These are phyloP conservation scores for Ophiothrix spiculata DNA, from an alignment of 35 echinoderm and acorn worm genomes.

Conservation along the genomic window DNA sequence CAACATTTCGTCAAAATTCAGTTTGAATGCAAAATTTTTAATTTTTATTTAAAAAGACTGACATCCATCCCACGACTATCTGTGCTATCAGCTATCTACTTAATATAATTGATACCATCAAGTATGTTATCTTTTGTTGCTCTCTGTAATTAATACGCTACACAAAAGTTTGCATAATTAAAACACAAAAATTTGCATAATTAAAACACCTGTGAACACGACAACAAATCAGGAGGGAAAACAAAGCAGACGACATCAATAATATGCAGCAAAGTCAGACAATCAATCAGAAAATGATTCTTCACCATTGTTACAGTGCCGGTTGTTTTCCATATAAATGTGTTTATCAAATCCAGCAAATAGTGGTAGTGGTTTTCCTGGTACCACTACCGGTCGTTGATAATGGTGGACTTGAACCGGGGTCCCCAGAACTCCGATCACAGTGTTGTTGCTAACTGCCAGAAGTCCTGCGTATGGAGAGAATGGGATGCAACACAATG, in stretches of 20 bases:
- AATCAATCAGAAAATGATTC: background rate
- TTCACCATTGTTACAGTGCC: slow-evolving; percentile 2
- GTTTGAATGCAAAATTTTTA: too few relatives aligned
- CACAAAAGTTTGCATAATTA: too few relatives aligned
- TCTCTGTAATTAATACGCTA: background rate
- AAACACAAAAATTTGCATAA: background rate
- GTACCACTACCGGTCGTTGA: background rate
- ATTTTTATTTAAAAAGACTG: too few relatives aligned
- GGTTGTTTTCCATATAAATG: background rate
- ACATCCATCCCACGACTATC: too few relatives aligned
- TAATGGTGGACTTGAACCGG: background rate
- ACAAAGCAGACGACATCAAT: background rate
- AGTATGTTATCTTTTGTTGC: background rate
- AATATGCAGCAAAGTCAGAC: background rate
- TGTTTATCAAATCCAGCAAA: slow-evolving; percentile 9
- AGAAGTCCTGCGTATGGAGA: background rate
- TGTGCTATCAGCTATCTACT: too few relatives aligned
- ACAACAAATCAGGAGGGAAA: too few relatives aligned
- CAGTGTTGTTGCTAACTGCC: background rate
- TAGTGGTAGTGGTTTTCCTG: background rate
- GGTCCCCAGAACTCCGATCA: background rate
- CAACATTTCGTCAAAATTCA: too few relatives aligned
- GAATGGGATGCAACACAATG: background rate
- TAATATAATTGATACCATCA: too few relatives aligned
- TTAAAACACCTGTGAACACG: too few relatives aligned